Percentiles rank a stretch among this genome's conserved stretches.
Evolutionary conservation across 2,113 vertebrate species (phyloP).

Genomic region (Megaceryle maxima): DNA sequence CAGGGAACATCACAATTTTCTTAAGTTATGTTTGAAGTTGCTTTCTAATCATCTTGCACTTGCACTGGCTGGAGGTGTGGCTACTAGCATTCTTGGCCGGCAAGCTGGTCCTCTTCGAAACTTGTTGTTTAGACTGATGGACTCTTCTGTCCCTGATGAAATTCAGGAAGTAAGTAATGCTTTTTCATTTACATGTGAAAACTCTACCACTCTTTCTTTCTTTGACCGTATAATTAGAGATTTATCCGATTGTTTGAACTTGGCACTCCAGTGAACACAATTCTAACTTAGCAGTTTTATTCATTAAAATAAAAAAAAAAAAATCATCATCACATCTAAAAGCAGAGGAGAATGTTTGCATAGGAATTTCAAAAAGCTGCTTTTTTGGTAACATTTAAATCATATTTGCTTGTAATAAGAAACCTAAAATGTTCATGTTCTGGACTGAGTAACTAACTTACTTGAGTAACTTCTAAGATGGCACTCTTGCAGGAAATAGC

Average conservation of each 20-base stretch:
- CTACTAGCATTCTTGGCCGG: conserved; percentile 94
- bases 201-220: not conserved
- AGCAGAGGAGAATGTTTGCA: not conserved
- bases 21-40: conserved; percentile 93
- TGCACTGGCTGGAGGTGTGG: conserved; percentile 94
- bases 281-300: not conserved
- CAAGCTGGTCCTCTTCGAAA: conserved; percentile 95
- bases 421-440: not conserved
- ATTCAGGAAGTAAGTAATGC: conserved; percentile 89
- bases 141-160: conserved; percentile 96
- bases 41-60: conserved; percentile 97
- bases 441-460: not conserved
- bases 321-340: not conserved
- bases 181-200: not conserved
- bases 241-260: not conserved
- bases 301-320: not conserved
- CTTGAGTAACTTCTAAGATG: not conserved
- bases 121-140: conserved; percentile 94
- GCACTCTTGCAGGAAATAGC: not conserved
- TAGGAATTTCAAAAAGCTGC: not conserved
- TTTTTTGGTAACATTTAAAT: not conserved
- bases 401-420: not conserved
- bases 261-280: rapidly evolving
- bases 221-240: not conserved
- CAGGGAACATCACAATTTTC: conserved; percentile 96